Conservation (phyloP, 2,113 vertebrate genomes). For the Siniperca chuatsi region DNA sequence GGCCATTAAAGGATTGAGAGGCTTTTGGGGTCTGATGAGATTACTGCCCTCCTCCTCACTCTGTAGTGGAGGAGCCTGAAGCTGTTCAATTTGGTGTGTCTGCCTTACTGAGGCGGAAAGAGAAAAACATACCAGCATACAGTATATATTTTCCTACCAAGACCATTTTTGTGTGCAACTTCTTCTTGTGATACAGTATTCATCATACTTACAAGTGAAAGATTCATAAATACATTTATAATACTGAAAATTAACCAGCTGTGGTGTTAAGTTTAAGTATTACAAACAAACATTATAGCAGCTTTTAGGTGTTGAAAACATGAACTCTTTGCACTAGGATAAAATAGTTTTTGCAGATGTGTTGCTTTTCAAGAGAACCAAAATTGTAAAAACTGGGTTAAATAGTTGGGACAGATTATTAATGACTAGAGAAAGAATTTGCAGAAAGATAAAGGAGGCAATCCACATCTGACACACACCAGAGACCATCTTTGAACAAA, state of each 20-base stretch:
- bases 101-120: conserved; percentile 83
- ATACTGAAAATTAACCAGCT: too few species aligned
- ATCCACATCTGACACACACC: too few species aligned
- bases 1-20: conserved; percentile 89
- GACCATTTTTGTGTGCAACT: not conserved
- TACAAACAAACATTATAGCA: not conserved
- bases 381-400: too few species aligned
- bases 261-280: not conserved
- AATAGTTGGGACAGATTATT: too few species aligned
- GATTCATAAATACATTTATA: not conserved
- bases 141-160: not conserved
- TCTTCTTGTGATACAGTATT: not conserved
- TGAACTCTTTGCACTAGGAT: not conserved
- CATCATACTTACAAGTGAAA: not conserved
- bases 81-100: conserved; percentile 76
- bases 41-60: conserved; percentile 82
- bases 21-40: conserved; percentile 92
- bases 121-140: not conserved
- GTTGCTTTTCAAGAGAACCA: too few species aligned
- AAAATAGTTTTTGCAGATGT: too few species aligned
- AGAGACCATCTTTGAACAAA: too few species aligned
- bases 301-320: not conserved
- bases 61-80: conserved; percentile 69
- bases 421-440: not conserved
- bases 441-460: not conserved